Base-by-base conservation (phyloP, 2,888 invertebrate species). In the Trachelus troglodyta region DNA sequence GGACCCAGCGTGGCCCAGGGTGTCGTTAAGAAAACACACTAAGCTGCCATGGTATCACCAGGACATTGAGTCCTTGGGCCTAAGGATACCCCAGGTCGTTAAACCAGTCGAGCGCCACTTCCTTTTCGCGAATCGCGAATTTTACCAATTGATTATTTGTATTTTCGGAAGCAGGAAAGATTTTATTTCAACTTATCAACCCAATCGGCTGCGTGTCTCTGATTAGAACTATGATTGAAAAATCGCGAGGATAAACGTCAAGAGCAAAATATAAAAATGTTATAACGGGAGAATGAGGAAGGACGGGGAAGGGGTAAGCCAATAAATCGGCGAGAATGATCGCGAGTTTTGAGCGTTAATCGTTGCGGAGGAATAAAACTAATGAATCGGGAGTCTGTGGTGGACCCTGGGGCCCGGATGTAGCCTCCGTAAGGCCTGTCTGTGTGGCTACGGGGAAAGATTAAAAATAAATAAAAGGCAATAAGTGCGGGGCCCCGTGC, bases 381-480 rank as follows among this genome's bases (percentile, higher is more conserved):
- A 89, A 89, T 88, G 88, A 89, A 87, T 88, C 88, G 89, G 85
- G 83, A 83, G 81, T 34, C 76, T 40, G 71, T 78, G 82, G 81
- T 81, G 86, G 85, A 84, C 86, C 87, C 87, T 84, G 79, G 84
- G 88, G 89, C 85, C 87, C 89, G 90, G 90, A 89, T 90, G 90
- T 88, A 82, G 87, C 87, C 87, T 85, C 86, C 83, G 85, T 88
- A 56, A 56, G 56, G 56, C 2, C 84, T 83, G 86, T 83, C 85
- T 85, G 86, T 82, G 84, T 83, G 80, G 79, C 76, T 78, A 83
- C 82, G 84, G 84, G 82, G 84, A 83, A 84, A 87, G 89, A 91
- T 88, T 89, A 88, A 90, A 90, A 90, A 91, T 90, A 90, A 90
- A 90, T 90, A 90, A 91, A 90, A 91, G 89, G 89, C 90, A 90